A percentile compares a stretch with the other conserved stretches of the same genome.
phyloP scores from a whole-genome alignment of 2,888 invertebrate genomes.

The Scrobipalpa atriplicella region DNA sequence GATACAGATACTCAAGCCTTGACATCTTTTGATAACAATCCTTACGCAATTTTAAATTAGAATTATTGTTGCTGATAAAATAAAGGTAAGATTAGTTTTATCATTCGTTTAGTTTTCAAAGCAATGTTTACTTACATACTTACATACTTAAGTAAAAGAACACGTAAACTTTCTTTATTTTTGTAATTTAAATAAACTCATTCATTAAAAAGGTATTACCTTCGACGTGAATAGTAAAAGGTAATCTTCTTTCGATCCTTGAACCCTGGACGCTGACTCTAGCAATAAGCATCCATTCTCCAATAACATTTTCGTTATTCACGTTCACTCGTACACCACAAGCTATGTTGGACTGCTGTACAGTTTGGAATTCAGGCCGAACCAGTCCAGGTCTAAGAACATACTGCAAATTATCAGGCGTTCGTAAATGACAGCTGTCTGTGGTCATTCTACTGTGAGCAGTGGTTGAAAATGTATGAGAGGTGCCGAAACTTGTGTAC shows the following conservation, averaged over 20 bases:
- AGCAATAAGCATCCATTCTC: constrained; percentile 63
- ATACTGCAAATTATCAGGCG: constrained; percentile 53
- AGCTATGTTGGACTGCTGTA: constrained; percentile 41
- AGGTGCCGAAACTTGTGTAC: constrained; percentile 33
- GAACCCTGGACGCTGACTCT: constrained; percentile 43
- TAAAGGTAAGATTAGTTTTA: constrained; percentile 27
- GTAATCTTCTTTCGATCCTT: constrained; percentile 56
- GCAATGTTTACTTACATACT: too few species aligned
- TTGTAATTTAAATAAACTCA: too few species aligned
- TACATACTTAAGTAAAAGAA: constrained; percentile 10
- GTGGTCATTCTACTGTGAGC: constrained; percentile 32
- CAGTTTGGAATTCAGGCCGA: constrained; percentile 46
- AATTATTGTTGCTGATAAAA: neutral
- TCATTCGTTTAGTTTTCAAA: neutral
- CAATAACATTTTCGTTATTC: constrained; percentile 48
- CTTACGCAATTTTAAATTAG: neutral
- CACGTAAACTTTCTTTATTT: neutral
- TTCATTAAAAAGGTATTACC: constrained; percentile 48
- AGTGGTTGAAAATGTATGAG: constrained; percentile 44
- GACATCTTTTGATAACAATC: neutral
- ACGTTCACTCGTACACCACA: constrained; percentile 56
- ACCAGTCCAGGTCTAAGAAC: constrained; percentile 48
- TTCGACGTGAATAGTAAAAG: constrained; percentile 61
- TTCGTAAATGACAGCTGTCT: constrained; percentile 57
- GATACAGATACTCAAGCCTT: too few species aligned